Evolutionary conservation across 2,888 invertebrate genomes (phyloP).

Genomic region (Hipparchia semele): DNA sequence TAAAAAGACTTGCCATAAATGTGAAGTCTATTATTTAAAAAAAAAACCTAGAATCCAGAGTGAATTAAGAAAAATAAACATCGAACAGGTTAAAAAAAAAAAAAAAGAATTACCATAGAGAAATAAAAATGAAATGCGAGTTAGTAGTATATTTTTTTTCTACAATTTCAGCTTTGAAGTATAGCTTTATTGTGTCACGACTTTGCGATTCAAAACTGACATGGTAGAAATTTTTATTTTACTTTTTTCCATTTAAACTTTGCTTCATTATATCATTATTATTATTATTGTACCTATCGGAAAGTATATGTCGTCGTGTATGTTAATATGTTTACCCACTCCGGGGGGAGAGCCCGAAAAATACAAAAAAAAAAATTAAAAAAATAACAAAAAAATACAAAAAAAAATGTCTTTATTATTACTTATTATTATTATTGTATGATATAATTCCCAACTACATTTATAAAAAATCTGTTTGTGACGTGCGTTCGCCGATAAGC

Average conservation of each 20-base stretch:
- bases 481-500: background rate
- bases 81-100: slow-evolving; percentile 6
- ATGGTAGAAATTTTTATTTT: slow-evolving; percentile 57
- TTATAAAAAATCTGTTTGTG: slow-evolving; percentile 7
- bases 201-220: slow-evolving; percentile 58
- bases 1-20: background rate
- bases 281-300: slow-evolving; percentile 55
- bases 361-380: slow-evolving; percentile 47
- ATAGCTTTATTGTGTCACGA: slow-evolving; percentile 41
- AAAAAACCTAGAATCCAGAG: slow-evolving; percentile 10
- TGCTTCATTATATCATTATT: slow-evolving; percentile 45
- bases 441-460: slow-evolving; percentile 30
- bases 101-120: slow-evolving; percentile 17
- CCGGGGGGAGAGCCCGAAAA: slow-evolving; percentile 74
- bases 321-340: slow-evolving; percentile 67
- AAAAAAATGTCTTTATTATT: slow-evolving; percentile 54
- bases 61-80: background rate
- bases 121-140: slow-evolving; percentile 48
- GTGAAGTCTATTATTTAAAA: background rate
- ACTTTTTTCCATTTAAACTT: slow-evolving; percentile 43
- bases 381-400: slow-evolving; percentile 46
- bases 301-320: slow-evolving; percentile 75
- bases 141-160: slow-evolving; percentile 52
- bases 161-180: slow-evolving; percentile 66
- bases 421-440: slow-evolving; percentile 41